Percentiles rank a stretch among this genome's conserved stretches.
These are phyloP conservation scores for Encarsia formosa DNA, from an alignment of 2,888 invertebrate genomes.

Conservation along the genomic window DNA sequence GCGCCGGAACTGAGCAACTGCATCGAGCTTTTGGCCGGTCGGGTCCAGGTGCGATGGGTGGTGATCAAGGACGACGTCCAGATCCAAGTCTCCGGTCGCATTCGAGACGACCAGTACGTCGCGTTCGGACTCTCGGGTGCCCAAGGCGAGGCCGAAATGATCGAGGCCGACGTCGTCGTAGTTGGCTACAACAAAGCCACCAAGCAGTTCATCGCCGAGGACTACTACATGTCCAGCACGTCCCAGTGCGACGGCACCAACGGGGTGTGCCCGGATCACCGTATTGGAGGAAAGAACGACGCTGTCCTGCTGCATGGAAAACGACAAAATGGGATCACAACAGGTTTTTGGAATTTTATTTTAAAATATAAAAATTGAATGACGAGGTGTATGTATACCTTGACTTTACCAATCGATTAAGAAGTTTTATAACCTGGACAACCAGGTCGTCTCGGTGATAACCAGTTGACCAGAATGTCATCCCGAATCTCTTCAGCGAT, in stretches of 20 bases:
- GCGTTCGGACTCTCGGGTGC: slow-evolving; percentile 82
- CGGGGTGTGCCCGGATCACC: slow-evolving; percentile 82
- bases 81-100: slow-evolving; percentile 73
- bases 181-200: slow-evolving; percentile 65
- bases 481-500: too few species aligned
- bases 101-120: slow-evolving; percentile 81
- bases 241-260: slow-evolving; percentile 78
- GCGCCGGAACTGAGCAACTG: slow-evolving; percentile 69
- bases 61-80: slow-evolving; percentile 71
- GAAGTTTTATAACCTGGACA: too few species aligned
- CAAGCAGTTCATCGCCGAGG: slow-evolving; percentile 69
- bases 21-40: slow-evolving; percentile 76
- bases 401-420: too few species aligned
- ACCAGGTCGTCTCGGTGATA: too few species aligned
- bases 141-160: slow-evolving; percentile 71
- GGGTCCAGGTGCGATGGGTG: slow-evolving; percentile 85
- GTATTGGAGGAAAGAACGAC: slow-evolving; percentile 77
- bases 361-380: too few species aligned
- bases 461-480: too few species aligned
- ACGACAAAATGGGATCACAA: slow-evolving; percentile 74
- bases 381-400: too few species aligned
- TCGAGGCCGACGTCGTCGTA: slow-evolving; percentile 79
- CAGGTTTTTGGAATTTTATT: too few species aligned
- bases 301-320: slow-evolving; percentile 70
- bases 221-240: slow-evolving; percentile 78